Evolutionary conservation across 2,888 invertebrate species (phyloP).

Genomic region (Argyresthia goedartella): DNA sequence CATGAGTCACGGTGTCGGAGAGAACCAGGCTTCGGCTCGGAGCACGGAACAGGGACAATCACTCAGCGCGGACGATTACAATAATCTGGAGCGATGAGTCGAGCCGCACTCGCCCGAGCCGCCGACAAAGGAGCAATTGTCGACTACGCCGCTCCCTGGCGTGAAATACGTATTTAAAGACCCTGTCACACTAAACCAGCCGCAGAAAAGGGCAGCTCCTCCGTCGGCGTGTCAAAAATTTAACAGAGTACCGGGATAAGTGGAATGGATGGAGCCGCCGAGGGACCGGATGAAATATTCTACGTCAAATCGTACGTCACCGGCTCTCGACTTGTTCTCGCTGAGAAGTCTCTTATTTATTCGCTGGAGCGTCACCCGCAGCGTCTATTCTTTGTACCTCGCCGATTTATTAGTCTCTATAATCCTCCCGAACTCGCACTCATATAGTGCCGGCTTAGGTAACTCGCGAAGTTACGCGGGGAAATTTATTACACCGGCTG

Average conservation of each 20-base stretch:
- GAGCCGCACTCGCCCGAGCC: slow-evolving; percentile 5
- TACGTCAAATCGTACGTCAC: slow-evolving; percentile 68
- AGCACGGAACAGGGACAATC: slow-evolving; percentile 19
- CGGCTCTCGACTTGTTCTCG: slow-evolving; percentile 57
- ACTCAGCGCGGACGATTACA: slow-evolving; percentile 16
- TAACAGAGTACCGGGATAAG: slow-evolving; percentile 63
- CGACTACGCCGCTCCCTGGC: slow-evolving; percentile 22
- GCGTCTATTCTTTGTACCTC: slow-evolving; percentile 44
- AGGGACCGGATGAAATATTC: slow-evolving; percentile 63
- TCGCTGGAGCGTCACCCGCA: slow-evolving; percentile 55
- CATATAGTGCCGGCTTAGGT: background rate
- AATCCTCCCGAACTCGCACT: background rate
- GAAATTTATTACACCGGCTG: slow-evolving; percentile 3
- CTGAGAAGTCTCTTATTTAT: slow-evolving; percentile 64
- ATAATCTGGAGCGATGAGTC: slow-evolving; percentile 17
- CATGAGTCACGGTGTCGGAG: background rate
- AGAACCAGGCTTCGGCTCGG: slow-evolving; percentile 13
- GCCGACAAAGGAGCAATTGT: slow-evolving; percentile 27
- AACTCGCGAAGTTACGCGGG: background rate
- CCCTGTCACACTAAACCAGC: slow-evolving; percentile 52
- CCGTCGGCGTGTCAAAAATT: slow-evolving; percentile 64
- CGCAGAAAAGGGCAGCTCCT: slow-evolving; percentile 53
- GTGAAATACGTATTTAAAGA: slow-evolving; percentile 56
- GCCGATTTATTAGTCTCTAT: slow-evolving; percentile 3
- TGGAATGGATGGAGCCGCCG: slow-evolving; percentile 63